Evolutionary conservation across 2,888 invertebrate species (phyloP), one percentile per base, ranked within the genome.

Genomic region (Mylabris sibirica): DNA sequence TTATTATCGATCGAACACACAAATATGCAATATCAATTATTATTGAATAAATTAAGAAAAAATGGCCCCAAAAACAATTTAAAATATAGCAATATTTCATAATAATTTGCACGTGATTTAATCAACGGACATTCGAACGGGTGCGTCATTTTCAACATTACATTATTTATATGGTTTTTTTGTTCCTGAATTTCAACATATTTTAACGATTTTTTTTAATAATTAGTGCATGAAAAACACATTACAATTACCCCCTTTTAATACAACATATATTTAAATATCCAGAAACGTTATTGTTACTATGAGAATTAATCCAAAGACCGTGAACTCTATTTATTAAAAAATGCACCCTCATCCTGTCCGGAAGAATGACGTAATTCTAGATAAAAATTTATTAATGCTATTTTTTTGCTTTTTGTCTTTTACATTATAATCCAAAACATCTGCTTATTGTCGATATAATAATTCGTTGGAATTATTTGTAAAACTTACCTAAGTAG

Each of bases 401-500:
- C 5, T 30, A 35, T 35, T 35, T 11, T 11, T 3, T 11, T 2
- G 35, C 11, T 11, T 35, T 35, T 35, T 35, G 9, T 11, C 30
- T 30, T 30, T 30, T 1, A 12, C 35, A 35, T 35, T 2, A n/a
- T n/a, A 30, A 30, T 30, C 30, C 8, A 30, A 30, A 49, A 17
- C 49, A 49, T 49, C 49, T 49, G 49, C 17, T 17, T 44, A 6
- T n/a, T 38, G 4, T 38, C 1, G 2, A 3, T 38, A 38, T 38
- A 38, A 38, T 38, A 12, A 38, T 2, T 38, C 2, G n/a, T n/a
- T n/a, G n/a, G 12, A 38, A 38, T 38, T 14, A 41, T 41, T n/a
- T 41, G 14, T 17, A 35, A n/a, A 66, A 85, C 88, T 86, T 83
- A 97, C 97, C 97, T 97, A 75, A 98, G 88, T 75, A 98, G 87